Conservation (phyloP, 2,888 invertebrate species). For the Diarsia mendica region DNA sequence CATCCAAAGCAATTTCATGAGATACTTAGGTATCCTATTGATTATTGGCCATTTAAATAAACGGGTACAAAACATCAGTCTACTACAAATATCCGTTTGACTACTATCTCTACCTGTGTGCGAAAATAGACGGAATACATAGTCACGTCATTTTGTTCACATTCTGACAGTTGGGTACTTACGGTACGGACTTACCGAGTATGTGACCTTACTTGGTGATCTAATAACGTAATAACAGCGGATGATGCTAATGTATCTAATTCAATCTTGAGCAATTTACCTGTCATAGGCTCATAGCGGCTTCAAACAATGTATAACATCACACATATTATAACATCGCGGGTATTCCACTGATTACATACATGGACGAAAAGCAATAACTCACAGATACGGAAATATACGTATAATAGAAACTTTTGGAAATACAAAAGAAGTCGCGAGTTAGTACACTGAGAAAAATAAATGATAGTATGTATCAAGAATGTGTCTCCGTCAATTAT, state of each 20-base stretch:
- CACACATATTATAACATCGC: conserved; percentile 14
- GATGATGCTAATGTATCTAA: conserved; percentile 78
- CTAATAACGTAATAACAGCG: conserved; percentile 74
- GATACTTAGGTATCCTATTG: not conserved
- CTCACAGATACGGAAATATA: conserved; percentile 1
- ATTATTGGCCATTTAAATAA: not conserved
- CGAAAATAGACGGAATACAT: not conserved
- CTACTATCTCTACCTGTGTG: not conserved
- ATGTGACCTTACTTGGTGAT: conserved; percentile 76
- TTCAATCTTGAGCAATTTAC: conserved; percentile 71
- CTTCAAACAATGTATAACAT: conserved; percentile 13
- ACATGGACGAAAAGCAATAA: conserved; percentile 27
- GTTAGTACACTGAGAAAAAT: too few relatives aligned
- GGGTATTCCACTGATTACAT: conserved; percentile 38
- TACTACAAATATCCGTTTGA: not conserved
- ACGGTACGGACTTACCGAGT: conserved; percentile 8
- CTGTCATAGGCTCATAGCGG: conserved; percentile 18
- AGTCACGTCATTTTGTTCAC: conserved; percentile 17
- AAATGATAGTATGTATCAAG: too few relatives aligned
- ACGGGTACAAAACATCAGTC: conserved; percentile 1
- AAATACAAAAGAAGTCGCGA: too few relatives aligned
- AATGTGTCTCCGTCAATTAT: too few relatives aligned
- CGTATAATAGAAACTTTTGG: conserved; percentile 1
- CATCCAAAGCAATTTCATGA: conserved; percentile 13
- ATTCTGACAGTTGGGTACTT: conserved; percentile 23